phyloP scores from a whole-genome alignment of 2,888 invertebrate genomes.

The Drosophila vallismaia region DNA sequence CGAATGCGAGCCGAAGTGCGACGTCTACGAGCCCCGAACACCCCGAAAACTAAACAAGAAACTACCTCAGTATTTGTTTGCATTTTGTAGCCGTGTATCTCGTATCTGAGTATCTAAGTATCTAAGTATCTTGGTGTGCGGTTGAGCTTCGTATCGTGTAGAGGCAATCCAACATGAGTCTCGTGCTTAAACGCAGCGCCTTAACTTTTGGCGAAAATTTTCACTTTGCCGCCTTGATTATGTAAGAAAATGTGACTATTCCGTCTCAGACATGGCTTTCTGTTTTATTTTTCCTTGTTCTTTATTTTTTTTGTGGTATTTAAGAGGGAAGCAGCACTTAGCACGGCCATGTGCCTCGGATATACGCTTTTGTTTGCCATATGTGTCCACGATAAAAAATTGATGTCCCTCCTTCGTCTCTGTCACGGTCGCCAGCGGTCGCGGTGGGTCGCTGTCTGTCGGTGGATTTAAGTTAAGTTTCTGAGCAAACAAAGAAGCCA shows the following conservation, averaged over 20 bases:
- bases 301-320: slow-evolving; percentile 1
- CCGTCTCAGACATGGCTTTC: slow-evolving; percentile 19
- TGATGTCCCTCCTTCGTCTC: slow-evolving; percentile 22
- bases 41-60: not conserved
- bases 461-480: slow-evolving; percentile 65
- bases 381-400: slow-evolving; percentile 53
- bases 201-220: slow-evolving; percentile 36
- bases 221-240: slow-evolving; percentile 54
- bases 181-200: slow-evolving; percentile 67
- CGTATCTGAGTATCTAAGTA: not conserved
- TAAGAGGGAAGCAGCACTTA: not conserved
- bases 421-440: not conserved
- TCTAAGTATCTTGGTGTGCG: not conserved
- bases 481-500: slow-evolving; percentile 40
- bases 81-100: not conserved
- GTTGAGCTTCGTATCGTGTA: slow-evolving; percentile 27
- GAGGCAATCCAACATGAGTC: slow-evolving; percentile 65
- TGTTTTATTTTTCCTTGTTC: not conserved
- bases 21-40: slow-evolving; percentile 14
- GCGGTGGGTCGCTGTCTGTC: slow-evolving; percentile 26
- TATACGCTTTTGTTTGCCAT: slow-evolving; percentile 37
- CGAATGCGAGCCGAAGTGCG: slow-evolving; percentile 37
- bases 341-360: slow-evolving; percentile 38
- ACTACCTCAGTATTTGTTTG: slow-evolving; percentile 1
- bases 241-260: slow-evolving; percentile 68